A percentile compares a stretch with the other conserved stretches of the same genome.
These are phyloP conservation scores for Oxyura jamaicensis DNA, from an alignment of 2,113 vertebrate species.

Conservation along the genomic window DNA sequence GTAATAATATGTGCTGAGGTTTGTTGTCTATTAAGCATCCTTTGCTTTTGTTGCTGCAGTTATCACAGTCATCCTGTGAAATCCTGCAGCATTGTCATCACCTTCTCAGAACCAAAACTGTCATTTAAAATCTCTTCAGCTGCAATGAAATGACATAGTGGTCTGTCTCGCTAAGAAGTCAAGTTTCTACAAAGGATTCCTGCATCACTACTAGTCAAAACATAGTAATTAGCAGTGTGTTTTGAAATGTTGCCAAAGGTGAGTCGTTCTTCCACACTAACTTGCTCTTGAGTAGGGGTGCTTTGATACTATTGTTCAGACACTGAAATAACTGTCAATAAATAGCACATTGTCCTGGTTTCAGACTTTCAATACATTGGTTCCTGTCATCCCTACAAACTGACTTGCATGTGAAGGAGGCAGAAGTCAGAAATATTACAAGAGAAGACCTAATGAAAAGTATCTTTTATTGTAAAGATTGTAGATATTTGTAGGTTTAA, in stretches of 20 bases:
- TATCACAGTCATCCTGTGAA: background rate
- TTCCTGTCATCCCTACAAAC: background rate
- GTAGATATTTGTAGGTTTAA: conserved; percentile 2
- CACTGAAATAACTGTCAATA: background rate
- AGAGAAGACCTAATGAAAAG: background rate
- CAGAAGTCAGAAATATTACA: background rate
- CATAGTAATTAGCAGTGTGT: background rate
- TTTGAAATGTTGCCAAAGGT: background rate
- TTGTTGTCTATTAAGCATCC: background rate
- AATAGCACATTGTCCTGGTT: background rate
- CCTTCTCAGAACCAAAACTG: background rate
- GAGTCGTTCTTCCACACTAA: background rate
- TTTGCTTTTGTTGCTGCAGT: conserved; percentile 4
- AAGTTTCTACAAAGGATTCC: background rate
- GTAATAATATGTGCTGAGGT: background rate
- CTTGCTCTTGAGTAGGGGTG: background rate
- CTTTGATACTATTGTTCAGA: background rate
- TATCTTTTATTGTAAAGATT: background rate
- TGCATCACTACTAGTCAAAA: background rate
- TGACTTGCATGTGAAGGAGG: background rate
- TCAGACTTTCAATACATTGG: background rate
- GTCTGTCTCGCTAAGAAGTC: background rate
- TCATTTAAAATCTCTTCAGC: background rate
- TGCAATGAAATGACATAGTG: background rate
- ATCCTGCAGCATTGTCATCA: background rate